A percentile compares a stretch with the other conserved stretches of the same genome.
Conservation (phyloP, 2,888 invertebrate species). For the Lycia hirtaria region DNA sequence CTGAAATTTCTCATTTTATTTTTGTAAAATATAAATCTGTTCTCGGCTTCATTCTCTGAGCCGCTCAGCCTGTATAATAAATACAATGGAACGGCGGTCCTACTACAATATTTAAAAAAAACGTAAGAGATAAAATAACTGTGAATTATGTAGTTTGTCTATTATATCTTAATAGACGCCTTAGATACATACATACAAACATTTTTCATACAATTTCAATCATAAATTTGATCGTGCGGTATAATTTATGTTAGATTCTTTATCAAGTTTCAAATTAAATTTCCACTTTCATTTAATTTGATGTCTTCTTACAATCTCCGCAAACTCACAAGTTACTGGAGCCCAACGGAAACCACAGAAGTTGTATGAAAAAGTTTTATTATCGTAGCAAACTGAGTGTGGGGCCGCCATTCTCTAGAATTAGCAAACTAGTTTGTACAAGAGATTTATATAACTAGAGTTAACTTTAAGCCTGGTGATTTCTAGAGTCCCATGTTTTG, state of each 20-base stretch:
- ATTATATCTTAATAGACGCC: too few species aligned
- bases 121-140: too few species aligned
- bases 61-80: too few species aligned
- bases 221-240: not conserved
- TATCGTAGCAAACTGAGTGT: slow-evolving; percentile 53
- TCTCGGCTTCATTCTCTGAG: too few species aligned
- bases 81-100: too few species aligned
- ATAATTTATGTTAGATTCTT: not conserved
- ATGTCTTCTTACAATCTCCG: not conserved
- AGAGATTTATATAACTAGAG: slow-evolving; percentile 35
- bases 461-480: slow-evolving; percentile 6
- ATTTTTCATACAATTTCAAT: too few species aligned
- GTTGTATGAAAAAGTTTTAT: slow-evolving; percentile 71
- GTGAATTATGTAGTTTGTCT: too few species aligned
- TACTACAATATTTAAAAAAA: too few species aligned
- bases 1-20: too few species aligned
- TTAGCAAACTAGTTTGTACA: slow-evolving; percentile 58
- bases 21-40: too few species aligned
- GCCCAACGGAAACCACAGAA: slow-evolving; percentile 50
- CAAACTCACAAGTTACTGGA: slow-evolving; percentile 27
- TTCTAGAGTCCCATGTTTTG: not conserved
- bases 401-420: slow-evolving; percentile 40
- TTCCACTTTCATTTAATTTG: not conserved
- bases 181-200: too few species aligned
- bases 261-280: not conserved